Conservation (phyloP, 2,888 invertebrate species). For the Drosophila limbata region DNA sequence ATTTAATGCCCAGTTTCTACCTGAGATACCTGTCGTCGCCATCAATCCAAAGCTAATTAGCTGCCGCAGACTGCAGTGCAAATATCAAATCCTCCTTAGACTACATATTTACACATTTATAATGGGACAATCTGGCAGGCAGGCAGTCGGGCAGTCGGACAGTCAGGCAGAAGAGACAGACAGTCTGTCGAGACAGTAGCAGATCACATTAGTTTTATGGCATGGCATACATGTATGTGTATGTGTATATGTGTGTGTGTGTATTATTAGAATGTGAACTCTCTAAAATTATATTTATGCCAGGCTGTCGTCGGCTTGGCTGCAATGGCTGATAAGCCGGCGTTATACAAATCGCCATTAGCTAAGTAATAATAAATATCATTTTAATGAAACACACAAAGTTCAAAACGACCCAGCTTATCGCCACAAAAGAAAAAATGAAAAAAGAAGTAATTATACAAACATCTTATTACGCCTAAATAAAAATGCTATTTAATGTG, state of each 20-base stretch:
- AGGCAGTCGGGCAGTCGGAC: slow-evolving; percentile 10
- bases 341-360: slow-evolving; percentile 30
- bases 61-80: slow-evolving; percentile 33
- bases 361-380: slow-evolving; percentile 67
- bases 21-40: slow-evolving; percentile 51
- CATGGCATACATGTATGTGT: neutral
- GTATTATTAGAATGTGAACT: slow-evolving; percentile 58
- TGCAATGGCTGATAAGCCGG: slow-evolving; percentile 64
- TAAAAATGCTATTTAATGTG: slow-evolving; percentile 10
- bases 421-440: slow-evolving; percentile 12
- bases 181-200: slow-evolving; percentile 62
- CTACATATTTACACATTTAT: slow-evolving; percentile 17
- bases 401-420: slow-evolving; percentile 41
- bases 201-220: slow-evolving; percentile 64
- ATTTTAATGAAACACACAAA: slow-evolving; percentile 68
- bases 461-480: neutral
- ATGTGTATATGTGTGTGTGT: no score
- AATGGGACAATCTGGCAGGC: slow-evolving; percentile 47
- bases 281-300: slow-evolving; percentile 34
- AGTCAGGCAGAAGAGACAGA: slow-evolving; percentile 47
- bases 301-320: slow-evolving; percentile 34
- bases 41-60: slow-evolving; percentile 74
- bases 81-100: slow-evolving; percentile 35
- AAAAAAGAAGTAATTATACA: neutral
- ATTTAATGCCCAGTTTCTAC: slow-evolving; percentile 21